Percentiles rank a stretch among this genome's conserved stretches.
phyloP scores from a whole-genome alignment of 2,797 vertebrate genomes.

The Perodicticus potto region DNA sequence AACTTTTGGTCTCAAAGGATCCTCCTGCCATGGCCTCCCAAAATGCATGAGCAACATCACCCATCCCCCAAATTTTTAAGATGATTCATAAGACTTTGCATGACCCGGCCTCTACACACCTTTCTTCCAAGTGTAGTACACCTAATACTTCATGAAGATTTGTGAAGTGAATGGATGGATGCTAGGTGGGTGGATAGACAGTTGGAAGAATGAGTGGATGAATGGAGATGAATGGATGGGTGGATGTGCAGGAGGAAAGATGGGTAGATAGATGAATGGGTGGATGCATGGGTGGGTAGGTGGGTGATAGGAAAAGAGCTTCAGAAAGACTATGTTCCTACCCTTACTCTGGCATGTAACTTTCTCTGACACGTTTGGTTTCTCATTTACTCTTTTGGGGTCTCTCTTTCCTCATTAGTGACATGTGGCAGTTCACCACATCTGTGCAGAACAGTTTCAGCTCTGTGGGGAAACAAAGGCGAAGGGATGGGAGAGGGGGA shows the following conservation, averaged over 20 bases:
- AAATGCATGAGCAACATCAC: not conserved
- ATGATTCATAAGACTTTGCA: not conserved
- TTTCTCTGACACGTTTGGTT: not conserved
- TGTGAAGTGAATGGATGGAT: not conserved
- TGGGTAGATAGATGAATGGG: not conserved
- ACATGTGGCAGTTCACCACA: not conserved
- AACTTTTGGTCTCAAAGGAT: not conserved
- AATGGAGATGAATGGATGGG: no score
- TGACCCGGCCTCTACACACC: not conserved
- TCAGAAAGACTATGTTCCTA: not conserved
- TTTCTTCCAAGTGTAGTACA: not conserved
- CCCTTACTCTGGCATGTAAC: not conserved
- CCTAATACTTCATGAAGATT: not conserved
- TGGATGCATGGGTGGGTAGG: not conserved
- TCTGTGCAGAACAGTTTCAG: not conserved
- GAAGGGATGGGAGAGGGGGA: not conserved
- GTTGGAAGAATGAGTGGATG: no score
- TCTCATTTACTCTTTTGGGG: not conserved
- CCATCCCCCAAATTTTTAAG: not conserved
- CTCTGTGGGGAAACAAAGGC: not conserved
- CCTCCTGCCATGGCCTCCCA: not conserved
- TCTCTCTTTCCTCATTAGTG: not conserved
- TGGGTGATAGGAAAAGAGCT: not conserved
- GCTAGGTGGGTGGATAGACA: no score
- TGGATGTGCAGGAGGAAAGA: not conserved